Base-by-base conservation (phyloP, 1,140 invertebrate genomes). In the Dendrolimus kikuchii region DNA sequence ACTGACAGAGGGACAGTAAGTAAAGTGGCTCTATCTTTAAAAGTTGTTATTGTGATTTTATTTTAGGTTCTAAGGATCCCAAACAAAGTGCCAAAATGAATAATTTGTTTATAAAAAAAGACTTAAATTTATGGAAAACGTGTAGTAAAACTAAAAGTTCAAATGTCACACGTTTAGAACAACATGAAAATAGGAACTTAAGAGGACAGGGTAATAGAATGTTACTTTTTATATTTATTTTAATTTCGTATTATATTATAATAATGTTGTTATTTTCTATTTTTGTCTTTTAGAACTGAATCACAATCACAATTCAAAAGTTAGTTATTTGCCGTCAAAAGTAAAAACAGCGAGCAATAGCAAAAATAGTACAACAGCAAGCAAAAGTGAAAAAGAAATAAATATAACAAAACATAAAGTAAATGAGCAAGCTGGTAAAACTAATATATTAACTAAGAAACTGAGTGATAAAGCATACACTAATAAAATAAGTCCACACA, bases 71-170 rank as follows among this genome's bases (percentile, higher is more conserved):
- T 37, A 66, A 55, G 39, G 70, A 68, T 47, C 42, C 43, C 37
- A 77, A 74, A 57, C 40, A 51, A 44, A 68, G 51, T 64, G 55
- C 55, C 39, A 78, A 75, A 71, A 59, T 39, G 9, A 75, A 57
- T 51, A 65, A 59, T 57, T 40, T 58, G 23, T 51, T 45, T 49
- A 65, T 55, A 53, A 73, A 60, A 58, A 77, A 68, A 51, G 68
- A 70, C 49, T 51, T 57, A 10, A 60, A 49, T 57, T 48, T 56
- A 43, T 40, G 49, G 51, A 71, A 68, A 62, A 39, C 59, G 4
- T 63, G 51, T 48, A 46, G 55, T 38, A 73, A 53, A 51, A 60
- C 61, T 45, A 65, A 62, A 64, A 23, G 10, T 5, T 50, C 39
- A 23, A 41, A 40, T 38, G 9, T 50, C 5, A 50, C 6, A 41